These are phyloP conservation scores for Mesoclemmys tuberculata DNA, from an alignment of 2,113 vertebrate species.

Conservation along the genomic window DNA sequence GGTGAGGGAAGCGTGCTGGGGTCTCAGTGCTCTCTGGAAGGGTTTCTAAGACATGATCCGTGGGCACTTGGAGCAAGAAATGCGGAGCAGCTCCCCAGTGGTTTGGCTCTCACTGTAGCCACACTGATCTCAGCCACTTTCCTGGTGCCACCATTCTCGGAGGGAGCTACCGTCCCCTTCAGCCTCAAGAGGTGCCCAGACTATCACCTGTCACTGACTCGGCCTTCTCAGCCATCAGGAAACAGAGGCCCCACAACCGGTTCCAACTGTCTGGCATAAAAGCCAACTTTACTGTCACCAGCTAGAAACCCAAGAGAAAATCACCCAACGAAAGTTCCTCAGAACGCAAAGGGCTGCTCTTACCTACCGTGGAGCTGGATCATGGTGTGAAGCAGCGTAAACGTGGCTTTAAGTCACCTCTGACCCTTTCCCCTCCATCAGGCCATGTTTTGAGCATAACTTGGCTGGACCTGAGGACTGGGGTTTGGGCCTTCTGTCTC, in stretches of 20 bases:
- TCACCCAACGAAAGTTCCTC: background rate
- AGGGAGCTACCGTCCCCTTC: background rate
- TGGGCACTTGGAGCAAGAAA: constrained; percentile 3
- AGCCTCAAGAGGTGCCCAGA: too few relatives aligned
- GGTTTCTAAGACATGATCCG: background rate
- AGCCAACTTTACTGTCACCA: background rate
- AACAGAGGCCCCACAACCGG: background rate
- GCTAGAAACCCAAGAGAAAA: background rate
- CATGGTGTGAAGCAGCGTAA: too few relatives aligned
- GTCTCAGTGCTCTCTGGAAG: background rate
- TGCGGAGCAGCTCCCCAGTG: background rate
- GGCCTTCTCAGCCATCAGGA: too few relatives aligned
- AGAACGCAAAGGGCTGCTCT: background rate
- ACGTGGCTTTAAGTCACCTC: too few relatives aligned
- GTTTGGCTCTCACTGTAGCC: background rate
- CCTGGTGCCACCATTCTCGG: background rate
- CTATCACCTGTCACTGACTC: background rate
- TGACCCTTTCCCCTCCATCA: too few relatives aligned
- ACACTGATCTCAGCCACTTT: background rate
- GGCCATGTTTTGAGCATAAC: too few relatives aligned
- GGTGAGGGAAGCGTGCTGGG: background rate
- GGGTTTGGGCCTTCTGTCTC: too few relatives aligned
- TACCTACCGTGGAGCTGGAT: too few relatives aligned
- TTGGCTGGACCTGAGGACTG: too few relatives aligned
- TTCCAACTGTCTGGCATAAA: background rate